These are phyloP conservation scores for Eugnorisma glareosa DNA, from an alignment of 2,888 invertebrate species.

Conservation along the genomic window DNA sequence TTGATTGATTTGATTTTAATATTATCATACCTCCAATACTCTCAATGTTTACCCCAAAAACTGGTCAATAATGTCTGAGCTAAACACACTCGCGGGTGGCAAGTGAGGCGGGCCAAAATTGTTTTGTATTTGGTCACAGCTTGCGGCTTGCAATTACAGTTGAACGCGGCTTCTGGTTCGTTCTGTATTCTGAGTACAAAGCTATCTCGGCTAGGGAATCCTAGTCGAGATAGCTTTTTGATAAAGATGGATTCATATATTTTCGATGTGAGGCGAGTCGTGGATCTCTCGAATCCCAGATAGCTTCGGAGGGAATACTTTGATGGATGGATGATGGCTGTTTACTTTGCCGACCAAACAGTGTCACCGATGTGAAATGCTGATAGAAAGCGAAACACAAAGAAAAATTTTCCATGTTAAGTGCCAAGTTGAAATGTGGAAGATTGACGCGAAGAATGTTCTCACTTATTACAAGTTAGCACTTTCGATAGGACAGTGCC, in stretches of 20 bases:
- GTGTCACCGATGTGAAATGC: neutral
- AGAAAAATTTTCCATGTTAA: slow-evolving; percentile 21
- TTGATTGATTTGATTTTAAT: too few species aligned
- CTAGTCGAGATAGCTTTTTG: too few species aligned
- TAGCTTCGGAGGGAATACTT: neutral
- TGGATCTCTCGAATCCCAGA: neutral
- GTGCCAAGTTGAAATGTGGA: slow-evolving; percentile 10
- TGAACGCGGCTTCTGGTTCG: too few species aligned
- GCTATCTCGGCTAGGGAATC: neutral
- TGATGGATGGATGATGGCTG: neutral
- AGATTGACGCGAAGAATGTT: slow-evolving; percentile 28
- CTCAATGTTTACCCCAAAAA: too few species aligned
- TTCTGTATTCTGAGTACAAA: too few species aligned
- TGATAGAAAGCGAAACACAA: slow-evolving; percentile 19
- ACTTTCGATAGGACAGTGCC: slow-evolving; percentile 40
- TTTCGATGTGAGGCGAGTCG: neutral
- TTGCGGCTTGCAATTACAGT: too few species aligned
- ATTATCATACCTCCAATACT: too few species aligned
- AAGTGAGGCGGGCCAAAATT: too few species aligned
- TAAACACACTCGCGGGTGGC: too few species aligned
- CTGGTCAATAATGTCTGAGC: too few species aligned
- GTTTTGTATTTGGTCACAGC: too few species aligned
- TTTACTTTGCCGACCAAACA: neutral
- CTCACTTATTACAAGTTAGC: slow-evolving; percentile 20
- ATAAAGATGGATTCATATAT: neutral